A percentile compares a stretch with the other conserved stretches of the same genome.
Conservation (phyloP, 2,888 invertebrate genomes). For the Athetis lepigone region DNA sequence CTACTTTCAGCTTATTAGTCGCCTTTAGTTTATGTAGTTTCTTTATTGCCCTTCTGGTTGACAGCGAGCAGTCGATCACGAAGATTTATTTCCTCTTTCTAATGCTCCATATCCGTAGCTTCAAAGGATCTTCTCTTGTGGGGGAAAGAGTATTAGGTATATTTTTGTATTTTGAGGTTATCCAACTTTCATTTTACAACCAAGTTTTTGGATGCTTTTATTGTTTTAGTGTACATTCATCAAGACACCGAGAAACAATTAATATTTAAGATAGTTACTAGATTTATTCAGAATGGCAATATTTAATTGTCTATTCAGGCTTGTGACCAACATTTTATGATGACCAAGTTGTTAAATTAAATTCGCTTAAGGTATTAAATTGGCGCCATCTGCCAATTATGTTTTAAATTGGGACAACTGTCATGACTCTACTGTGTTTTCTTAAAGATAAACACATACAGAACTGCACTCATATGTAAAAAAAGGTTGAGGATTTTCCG, state of each 20-base stretch:
- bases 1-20: conserved; percentile 9
- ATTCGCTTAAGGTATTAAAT: conserved; percentile 16
- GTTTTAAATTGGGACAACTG: conserved; percentile 19
- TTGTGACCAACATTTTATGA: conserved; percentile 9
- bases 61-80: conserved; percentile 50
- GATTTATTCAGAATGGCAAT: not conserved
- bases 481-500: too few species aligned
- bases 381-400: conserved; percentile 24
- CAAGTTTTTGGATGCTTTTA: not conserved
- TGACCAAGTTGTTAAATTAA: conserved; percentile 22
- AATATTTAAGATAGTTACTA: not conserved
- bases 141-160: conserved; percentile 21
- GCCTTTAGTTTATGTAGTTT: conserved; percentile 43
- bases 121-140: conserved; percentile 60
- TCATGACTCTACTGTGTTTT: conserved; percentile 4
- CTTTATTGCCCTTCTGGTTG: conserved; percentile 50
- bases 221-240: conserved; percentile 5
- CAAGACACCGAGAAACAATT: not conserved
- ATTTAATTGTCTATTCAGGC: not conserved
- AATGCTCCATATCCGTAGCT: conserved; percentile 66
- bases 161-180: conserved; percentile 42
- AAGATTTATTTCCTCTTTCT: conserved; percentile 65
- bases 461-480: too few species aligned
- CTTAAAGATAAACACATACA: too few species aligned
- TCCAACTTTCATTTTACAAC: conserved; percentile 25